These are phyloP conservation scores for Lissocephala sabroskyi DNA, from an alignment of 2,888 invertebrate genomes.

Conservation along the genomic window DNA sequence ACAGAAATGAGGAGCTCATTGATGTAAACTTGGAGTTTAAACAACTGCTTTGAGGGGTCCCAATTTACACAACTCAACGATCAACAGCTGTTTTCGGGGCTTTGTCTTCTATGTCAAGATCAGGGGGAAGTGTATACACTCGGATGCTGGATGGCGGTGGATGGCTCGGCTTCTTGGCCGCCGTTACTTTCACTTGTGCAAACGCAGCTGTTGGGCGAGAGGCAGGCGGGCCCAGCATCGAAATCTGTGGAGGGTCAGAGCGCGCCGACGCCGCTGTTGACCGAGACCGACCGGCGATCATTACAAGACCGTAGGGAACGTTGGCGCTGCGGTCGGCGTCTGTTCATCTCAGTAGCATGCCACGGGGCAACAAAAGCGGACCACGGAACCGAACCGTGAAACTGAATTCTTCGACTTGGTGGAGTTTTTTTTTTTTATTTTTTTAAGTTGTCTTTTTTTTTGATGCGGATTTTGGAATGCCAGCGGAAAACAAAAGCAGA, in stretches of 20 bases:
- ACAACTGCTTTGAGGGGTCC: too few relatives aligned
- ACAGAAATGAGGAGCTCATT: too few relatives aligned
- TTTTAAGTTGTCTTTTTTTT: neutral
- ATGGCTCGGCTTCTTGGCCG: too few relatives aligned
- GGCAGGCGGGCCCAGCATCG: too few relatives aligned
- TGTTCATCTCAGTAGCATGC: conserved; percentile 52
- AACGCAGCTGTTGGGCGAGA: conserved; percentile 19
- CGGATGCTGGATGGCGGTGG: too few relatives aligned
- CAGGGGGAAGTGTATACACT: too few relatives aligned
- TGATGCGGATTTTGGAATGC: neutral
- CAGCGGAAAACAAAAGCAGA: too few relatives aligned
- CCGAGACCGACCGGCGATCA: too few relatives aligned
- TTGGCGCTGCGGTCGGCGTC: conserved; percentile 8
- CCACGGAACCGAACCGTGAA: conserved; percentile 10
- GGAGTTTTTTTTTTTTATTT: neutral
- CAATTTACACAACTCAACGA: too few relatives aligned
- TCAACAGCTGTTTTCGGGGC: neutral
- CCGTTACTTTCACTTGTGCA: conserved; percentile 56
- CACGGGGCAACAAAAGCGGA: conserved; percentile 53
- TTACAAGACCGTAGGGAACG: conserved; percentile 6
- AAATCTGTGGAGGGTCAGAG: neutral
- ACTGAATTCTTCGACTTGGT: neutral
- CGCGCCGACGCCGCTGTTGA: neutral
- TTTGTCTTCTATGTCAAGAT: conserved; percentile 51
- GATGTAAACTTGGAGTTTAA: too few relatives aligned